Evolutionary conservation across 1,140 invertebrate species (phyloP).

Genomic region (Pseudomyrmex cubaensis): DNA sequence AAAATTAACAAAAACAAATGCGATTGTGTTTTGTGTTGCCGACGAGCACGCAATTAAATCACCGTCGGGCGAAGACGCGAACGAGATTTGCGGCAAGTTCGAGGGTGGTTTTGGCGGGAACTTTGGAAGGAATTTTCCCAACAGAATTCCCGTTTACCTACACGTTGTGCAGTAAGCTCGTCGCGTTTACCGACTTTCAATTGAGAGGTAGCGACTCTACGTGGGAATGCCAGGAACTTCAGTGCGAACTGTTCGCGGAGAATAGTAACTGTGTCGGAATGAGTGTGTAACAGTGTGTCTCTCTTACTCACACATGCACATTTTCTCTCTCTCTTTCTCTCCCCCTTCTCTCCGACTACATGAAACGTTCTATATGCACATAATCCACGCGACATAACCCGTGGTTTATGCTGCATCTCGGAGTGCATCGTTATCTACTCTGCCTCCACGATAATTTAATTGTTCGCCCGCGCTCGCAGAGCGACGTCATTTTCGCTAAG

Average conservation of each 20-base stretch:
- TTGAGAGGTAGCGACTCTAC: slow-evolving; percentile 63
- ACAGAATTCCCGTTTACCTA: slow-evolving; percentile 44
- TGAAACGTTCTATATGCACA: slow-evolving; percentile 63
- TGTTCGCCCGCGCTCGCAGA: slow-evolving; percentile 63
- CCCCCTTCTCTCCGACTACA: slow-evolving; percentile 12
- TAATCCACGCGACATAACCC: slow-evolving; percentile 67
- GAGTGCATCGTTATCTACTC: slow-evolving; percentile 73
- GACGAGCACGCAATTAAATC: neutral
- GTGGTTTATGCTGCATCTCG: slow-evolving; percentile 73
- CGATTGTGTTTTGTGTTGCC: neutral
- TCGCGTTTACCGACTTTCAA: slow-evolving; percentile 21
- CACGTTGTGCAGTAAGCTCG: neutral
- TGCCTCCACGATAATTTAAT: slow-evolving; percentile 72
- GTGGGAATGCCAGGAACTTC: slow-evolving; percentile 38
- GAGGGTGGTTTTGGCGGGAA: slow-evolving; percentile 1
- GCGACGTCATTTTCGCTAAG: slow-evolving; percentile 70
- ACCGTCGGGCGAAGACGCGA: neutral
- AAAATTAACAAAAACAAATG: neutral
- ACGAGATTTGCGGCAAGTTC: neutral
- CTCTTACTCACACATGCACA: no score
- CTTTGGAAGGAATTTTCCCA: neutral
- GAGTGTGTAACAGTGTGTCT: neutral
- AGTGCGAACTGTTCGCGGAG: neutral
- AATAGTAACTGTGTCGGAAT: slow-evolving; percentile 7
- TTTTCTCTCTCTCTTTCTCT: neutral